Base-by-base conservation (phyloP, 30 jellyfish, hydroid and myxozoan genomes). In the Turritopsis dohrnii region DNA sequence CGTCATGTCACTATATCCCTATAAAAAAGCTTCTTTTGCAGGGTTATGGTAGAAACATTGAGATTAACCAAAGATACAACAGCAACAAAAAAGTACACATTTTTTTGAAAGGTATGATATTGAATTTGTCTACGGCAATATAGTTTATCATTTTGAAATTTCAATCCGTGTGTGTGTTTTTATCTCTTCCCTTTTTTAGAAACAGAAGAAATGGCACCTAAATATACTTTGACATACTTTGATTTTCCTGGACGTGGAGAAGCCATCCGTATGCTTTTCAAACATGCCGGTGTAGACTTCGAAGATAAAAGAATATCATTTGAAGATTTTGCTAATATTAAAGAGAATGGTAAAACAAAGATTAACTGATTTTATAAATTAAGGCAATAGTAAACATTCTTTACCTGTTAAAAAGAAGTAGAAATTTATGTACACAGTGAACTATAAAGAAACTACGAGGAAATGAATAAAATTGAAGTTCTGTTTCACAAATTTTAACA, bases 271-370 rank as follows among this genome's bases (percentile, higher is more conserved):
- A 23, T 74, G 65, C 52, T 4, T 74, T 74, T 23, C 65, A 74
- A 74, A 74, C 83, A 74, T 29, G 83, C 83, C 23, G 83, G 83
- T n/a, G 83, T 29, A 29, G 83, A 74, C 9, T 74, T 74, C 23
- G 83, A 74, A 74, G 83, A 74, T 74, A 26, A 74, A 23, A 26
- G 83, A 74, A 74, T 74, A 26, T 74, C 83, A 21, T 74, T 74
- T 21, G 1, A 26, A 16, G 83, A 74, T 22, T 74, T 24, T 29
- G 7, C 65, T 7, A 22, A 74, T 13, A 8, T 24, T 7, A 74
- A 74, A 74, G 24, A 26, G 9, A 74, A 74, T n/a, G 65, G 83
- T 74, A 74, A 26, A 71, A n/a, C 77, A 60, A 18, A 23, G 0
- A 18, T 69, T 69, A 0, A 0, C 0, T 69, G 28, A 69, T 16